Evolutionary conservation across 2,888 invertebrate species (phyloP).

Genomic region (Apotomis capreana): DNA sequence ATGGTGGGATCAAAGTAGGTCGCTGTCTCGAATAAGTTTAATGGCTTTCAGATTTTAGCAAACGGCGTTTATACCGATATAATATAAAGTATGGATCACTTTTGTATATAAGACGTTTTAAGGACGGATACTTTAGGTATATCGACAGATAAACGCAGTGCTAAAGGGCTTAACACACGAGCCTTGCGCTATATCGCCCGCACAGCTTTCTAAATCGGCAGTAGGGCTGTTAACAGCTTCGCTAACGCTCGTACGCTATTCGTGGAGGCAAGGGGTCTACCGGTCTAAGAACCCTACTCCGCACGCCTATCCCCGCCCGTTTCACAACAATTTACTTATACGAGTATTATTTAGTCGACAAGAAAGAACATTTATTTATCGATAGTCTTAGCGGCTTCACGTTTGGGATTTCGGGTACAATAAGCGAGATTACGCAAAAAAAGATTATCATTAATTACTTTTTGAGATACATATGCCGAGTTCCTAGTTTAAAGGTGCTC

Average conservation of each 20-base stretch:
- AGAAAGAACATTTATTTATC: conserved; percentile 11
- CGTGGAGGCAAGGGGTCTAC: conserved; percentile 37
- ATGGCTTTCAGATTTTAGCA: too few relatives aligned
- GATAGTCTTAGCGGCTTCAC: conserved; percentile 20
- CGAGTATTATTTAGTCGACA: conserved; percentile 33
- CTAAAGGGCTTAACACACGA: too few relatives aligned
- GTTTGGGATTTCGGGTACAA: background rate
- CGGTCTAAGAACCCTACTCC: conserved; percentile 34
- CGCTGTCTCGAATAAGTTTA: too few relatives aligned
- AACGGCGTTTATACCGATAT: too few relatives aligned
- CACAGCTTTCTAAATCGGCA: conserved; percentile 2
- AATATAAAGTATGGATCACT: too few relatives aligned
- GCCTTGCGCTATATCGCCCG: too few relatives aligned
- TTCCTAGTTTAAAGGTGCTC: too few relatives aligned
- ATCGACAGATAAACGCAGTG: too few relatives aligned
- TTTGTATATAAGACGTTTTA: too few relatives aligned
- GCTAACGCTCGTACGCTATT: conserved; percentile 7
- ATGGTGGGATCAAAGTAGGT: too few relatives aligned
- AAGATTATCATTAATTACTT: background rate
- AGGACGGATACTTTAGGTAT: too few relatives aligned
- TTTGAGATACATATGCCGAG: background rate
- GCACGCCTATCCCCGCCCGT: conserved; percentile 11
- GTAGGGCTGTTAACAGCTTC: conserved; percentile 7
- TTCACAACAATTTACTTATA: conserved; percentile 38
- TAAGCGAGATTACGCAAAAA: background rate